Evolutionary conservation across 2,113 vertebrate species (phyloP).

Genomic region (Centropus bengalensis): DNA sequence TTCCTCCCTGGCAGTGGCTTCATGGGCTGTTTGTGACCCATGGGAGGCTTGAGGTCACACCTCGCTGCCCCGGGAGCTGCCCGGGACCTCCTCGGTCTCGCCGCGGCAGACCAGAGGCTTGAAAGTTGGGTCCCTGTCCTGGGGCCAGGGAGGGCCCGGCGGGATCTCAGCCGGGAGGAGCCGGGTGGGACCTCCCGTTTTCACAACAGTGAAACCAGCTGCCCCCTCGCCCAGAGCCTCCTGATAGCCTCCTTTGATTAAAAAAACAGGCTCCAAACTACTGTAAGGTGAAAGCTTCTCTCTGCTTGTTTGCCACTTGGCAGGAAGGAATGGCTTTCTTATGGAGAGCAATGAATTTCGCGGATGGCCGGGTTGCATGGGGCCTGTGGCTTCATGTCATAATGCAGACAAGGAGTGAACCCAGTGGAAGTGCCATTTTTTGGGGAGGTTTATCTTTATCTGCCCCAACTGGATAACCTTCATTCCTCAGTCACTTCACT

Average conservation of each 20-base stretch:
- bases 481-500: not conserved
- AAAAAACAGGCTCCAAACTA: not conserved
- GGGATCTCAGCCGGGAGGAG: rapidly evolving
- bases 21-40: not conserved
- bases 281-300: not conserved
- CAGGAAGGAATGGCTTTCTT: not conserved
- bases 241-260: not conserved
- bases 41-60: not conserved
- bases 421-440: not conserved
- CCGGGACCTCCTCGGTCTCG: rapidly evolving
- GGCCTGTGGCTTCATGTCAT: not conserved
- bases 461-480: not conserved
- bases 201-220: not conserved
- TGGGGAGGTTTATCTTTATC: not conserved
- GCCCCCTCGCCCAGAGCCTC: rapidly evolving
- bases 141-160: not conserved
- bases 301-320: not conserved
- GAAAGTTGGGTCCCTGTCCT: rapidly evolving
- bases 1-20: not conserved
- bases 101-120: not conserved
- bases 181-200: not conserved
- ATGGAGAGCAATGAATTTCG: not conserved
- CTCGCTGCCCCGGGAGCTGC: rapidly evolving
- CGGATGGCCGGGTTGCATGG: not conserved
- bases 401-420: not conserved